These are phyloP conservation scores for Lycocorax pyrrhopterus DNA, from an alignment of 2,113 vertebrate genomes.

Conservation along the genomic window DNA sequence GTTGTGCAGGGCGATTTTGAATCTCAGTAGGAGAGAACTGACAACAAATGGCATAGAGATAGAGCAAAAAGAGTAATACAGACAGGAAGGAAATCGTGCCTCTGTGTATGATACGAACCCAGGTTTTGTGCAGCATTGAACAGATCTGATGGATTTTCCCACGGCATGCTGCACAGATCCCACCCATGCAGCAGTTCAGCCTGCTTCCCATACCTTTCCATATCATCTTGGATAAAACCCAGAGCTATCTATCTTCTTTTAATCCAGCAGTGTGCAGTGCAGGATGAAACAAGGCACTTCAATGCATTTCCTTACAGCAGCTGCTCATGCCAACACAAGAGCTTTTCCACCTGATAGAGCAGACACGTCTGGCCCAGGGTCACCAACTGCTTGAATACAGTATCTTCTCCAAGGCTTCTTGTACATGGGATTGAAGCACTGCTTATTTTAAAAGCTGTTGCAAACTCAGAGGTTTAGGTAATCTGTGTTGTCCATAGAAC, in stretches of 20 bases:
- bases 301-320: neutral
- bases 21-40: neutral
- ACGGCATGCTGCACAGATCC: accelerated
- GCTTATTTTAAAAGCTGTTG: neutral
- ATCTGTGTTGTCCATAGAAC: neutral
- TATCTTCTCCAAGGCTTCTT: neutral
- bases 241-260: neutral
- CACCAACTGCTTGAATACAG: neutral
- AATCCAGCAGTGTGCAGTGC: neutral
- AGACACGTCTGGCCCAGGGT: neutral
- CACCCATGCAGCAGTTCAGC: accelerated
- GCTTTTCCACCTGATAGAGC: neutral
- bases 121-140: neutral
- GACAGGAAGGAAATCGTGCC: neutral
- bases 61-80: neutral
- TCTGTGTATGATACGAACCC: accelerated
- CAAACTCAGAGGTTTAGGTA: neutral
- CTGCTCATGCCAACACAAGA: neutral
- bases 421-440: neutral
- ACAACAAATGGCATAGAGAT: neutral
- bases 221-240: neutral
- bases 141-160: neutral
- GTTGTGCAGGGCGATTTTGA: neutral
- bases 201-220: neutral
- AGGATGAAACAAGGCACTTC: neutral